Evolutionary conservation across 2,113 vertebrate species (phyloP).

Genomic region (Entomyzon cyanotis): DNA sequence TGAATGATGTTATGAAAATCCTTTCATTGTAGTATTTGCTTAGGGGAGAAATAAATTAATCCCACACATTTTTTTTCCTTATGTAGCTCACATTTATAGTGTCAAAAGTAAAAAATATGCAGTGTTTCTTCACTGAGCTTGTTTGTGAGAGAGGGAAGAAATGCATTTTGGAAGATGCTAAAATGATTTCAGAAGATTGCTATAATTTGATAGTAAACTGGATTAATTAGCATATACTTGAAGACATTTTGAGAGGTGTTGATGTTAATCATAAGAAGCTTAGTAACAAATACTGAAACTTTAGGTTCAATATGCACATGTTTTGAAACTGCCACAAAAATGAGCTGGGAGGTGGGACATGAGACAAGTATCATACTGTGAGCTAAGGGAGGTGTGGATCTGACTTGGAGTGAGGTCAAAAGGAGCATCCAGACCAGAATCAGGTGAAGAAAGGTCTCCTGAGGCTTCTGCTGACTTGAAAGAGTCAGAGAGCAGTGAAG

Average conservation of each 20-base stretch:
- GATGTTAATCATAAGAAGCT: not conserved
- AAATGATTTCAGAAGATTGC: not conserved
- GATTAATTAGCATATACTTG: not conserved
- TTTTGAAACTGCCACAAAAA: not conserved
- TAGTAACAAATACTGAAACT: not conserved
- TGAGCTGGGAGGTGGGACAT: not conserved
- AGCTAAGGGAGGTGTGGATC: not conserved
- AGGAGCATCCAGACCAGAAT: not conserved
- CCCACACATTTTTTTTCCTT: not conserved
- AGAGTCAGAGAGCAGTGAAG: not conserved
- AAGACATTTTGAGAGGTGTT: constrained; percentile 6
- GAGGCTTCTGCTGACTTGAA: not conserved
- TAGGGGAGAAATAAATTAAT: not conserved
- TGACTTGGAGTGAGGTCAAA: not conserved
- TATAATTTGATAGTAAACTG: not conserved
- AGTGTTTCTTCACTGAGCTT: not conserved
- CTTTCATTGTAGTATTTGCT: not conserved
- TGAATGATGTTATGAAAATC: not conserved
- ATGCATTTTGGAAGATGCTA: not conserved
- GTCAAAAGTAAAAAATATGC: not conserved
- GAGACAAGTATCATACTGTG: not conserved
- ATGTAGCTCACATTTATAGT: not conserved
- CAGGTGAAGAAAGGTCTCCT: not conserved
- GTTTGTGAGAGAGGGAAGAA: not conserved
- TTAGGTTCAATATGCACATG: not conserved